Conservation (phyloP, 2,797 vertebrate genomes). For the Hybognathus amarus region DNA sequence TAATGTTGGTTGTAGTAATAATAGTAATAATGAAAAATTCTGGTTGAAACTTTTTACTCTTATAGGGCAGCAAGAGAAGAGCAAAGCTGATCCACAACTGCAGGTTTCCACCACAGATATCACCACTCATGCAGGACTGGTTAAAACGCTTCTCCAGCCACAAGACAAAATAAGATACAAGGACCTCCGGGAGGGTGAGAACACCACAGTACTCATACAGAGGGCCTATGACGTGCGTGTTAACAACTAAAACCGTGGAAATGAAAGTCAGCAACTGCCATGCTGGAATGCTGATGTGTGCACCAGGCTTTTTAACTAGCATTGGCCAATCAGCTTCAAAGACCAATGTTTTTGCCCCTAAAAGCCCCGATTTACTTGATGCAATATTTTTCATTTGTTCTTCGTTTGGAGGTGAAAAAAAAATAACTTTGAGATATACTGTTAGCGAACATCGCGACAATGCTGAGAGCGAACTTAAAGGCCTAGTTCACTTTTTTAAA, state of each 20-base stretch:
- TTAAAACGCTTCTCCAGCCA: slow-evolving; percentile 86
- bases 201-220: neutral
- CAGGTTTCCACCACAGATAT: slow-evolving; percentile 74
- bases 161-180: slow-evolving; percentile 80
- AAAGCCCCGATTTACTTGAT: neutral
- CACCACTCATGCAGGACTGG: slow-evolving; percentile 84
- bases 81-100: slow-evolving; percentile 60
- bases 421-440: neutral
- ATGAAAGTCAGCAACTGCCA: neutral
- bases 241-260: neutral
- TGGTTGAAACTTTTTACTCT: neutral
- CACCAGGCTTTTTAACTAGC: neutral
- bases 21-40: neutral
- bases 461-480: neutral
- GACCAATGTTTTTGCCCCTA: neutral
- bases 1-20: neutral
- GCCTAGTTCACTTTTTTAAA: too few relatives aligned
- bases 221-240: neutral
- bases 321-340: neutral
- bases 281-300: neutral
- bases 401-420: neutral
- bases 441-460: neutral
- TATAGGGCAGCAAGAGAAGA: slow-evolving; percentile 40
- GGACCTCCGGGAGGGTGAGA: slow-evolving; percentile 83
- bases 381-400: too few relatives aligned